phyloP scores from a whole-genome alignment of 2,113 vertebrate species.

The Polyodon spathula region DNA sequence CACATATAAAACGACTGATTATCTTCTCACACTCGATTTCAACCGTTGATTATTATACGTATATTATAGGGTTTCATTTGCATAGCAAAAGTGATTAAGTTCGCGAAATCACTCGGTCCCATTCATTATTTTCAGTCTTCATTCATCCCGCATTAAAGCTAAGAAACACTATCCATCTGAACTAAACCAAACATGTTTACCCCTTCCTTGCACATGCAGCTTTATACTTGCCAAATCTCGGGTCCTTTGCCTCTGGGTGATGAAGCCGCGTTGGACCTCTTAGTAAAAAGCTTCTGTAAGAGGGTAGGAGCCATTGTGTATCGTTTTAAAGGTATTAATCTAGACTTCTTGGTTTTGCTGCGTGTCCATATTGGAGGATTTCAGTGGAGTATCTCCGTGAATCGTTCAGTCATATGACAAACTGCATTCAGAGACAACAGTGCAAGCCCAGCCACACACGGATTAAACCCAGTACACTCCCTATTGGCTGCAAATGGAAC shows the following conservation, averaged over 20 bases:
- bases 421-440: background rate
- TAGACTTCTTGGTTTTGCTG: slow-evolving; percentile 1
- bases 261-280: slow-evolving; percentile 38
- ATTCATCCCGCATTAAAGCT: no score
- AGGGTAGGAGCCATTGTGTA: slow-evolving; percentile 59
- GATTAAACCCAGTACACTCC: slow-evolving; percentile 8
- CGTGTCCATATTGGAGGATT: slow-evolving; percentile 24
- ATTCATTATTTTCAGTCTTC: no score
- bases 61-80: no score
- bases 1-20: no score
- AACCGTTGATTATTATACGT: no score
- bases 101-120: no score
- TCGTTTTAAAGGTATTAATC: slow-evolving; percentile 7
- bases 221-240: slow-evolving; percentile 49
- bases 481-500: slow-evolving; percentile 8
- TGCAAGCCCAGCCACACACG: slow-evolving; percentile 5
- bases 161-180: no score
- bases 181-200: no score
- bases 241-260: slow-evolving; percentile 37
- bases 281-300: slow-evolving; percentile 64
- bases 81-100: no score
- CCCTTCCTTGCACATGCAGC: background rate
- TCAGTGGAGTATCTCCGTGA: slow-evolving; percentile 16
- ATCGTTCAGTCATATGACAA: slow-evolving; percentile 20
- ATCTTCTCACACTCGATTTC: no score